Evolutionary conservation across 1,140 invertebrate genomes (phyloP), one percentile per base, ranked within the genome.

Genomic region (Paralvinella palmiformis): DNA sequence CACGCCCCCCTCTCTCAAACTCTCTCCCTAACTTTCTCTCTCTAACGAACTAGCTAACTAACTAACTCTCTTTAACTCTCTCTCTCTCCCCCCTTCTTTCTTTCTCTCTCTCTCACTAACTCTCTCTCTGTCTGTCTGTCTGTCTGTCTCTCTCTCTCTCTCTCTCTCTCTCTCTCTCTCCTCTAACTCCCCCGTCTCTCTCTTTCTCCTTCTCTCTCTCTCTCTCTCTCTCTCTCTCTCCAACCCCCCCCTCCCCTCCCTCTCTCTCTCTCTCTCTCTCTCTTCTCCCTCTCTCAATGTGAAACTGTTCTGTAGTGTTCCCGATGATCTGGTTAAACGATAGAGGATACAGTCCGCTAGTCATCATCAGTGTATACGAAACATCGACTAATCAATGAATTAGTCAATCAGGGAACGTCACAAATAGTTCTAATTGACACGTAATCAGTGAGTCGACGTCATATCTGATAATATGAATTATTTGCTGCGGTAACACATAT

Each of bases 21-120:
- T n/a, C n/a, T n/a, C n/a, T n/a, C n/a, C n/a, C n/a, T n/a, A n/a
- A n/a, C n/a, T n/a, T n/a, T n/a, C n/a, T n/a, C n/a, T n/a, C n/a
- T n/a, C n/a, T n/a, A n/a, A n/a, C n/a, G n/a, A n/a, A n/a, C n/a
- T n/a, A n/a, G n/a, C n/a, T n/a, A n/a, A n/a, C n/a, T n/a, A n/a
- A n/a, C n/a, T n/a, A n/a, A n/a, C n/a, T n/a, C n/a, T n/a, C n/a
- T n/a, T n/a, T n/a, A n/a, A n/a, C n/a, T n/a, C n/a, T n/a, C n/a
- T n/a, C n/a, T n/a, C 37, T 44, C n/a, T n/a, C 37, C n/a, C 37
- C 37, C n/a, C 37, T 44, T 57, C 55, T 57, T 31, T 24, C 32
- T 57, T 31, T 57, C 32, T 35, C 55, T 57, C 55, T 29, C 32
- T 29, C 2, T 57, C 32, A 27, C 32, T 57, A 5, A 27, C 27